phyloP scores from a whole-genome alignment of 2,888 invertebrate genomes.

The Cyaniris semiargus region DNA sequence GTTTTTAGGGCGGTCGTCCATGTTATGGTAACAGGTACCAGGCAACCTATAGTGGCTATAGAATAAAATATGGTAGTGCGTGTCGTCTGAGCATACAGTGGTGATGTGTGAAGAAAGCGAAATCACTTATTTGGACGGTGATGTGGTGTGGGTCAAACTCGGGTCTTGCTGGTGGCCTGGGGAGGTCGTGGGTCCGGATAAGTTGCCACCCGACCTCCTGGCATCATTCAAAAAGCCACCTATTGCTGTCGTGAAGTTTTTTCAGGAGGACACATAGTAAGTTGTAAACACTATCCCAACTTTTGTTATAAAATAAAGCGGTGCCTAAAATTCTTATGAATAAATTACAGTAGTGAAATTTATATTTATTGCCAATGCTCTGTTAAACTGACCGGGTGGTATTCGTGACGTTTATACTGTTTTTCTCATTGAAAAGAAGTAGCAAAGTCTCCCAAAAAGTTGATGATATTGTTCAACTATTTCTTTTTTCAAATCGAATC shows the following conservation, averaged over 20 bases:
- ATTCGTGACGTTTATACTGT: neutral
- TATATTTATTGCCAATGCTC: neutral
- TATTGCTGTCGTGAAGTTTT: constrained; percentile 91
- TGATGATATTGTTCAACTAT: no score
- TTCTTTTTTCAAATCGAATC: no score
- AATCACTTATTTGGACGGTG: constrained; percentile 85
- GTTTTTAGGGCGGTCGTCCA: constrained; percentile 40
- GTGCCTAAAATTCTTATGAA: neutral
- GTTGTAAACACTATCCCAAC: constrained; percentile 47
- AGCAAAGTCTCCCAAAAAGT: neutral
- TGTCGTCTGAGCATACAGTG: constrained; percentile 67
- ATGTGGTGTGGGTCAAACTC: constrained; percentile 92
- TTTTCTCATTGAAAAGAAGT: neutral
- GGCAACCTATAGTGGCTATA: constrained; percentile 59
- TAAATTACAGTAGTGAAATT: neutral
- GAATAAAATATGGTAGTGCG: constrained; percentile 75
- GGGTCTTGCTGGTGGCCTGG: constrained; percentile 93
- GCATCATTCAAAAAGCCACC: constrained; percentile 84
- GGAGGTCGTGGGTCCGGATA: constrained; percentile 83
- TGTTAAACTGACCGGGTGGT: neutral
- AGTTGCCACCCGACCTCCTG: constrained; percentile 84
- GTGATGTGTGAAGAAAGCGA: constrained; percentile 86
- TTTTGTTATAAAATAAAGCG: neutral
- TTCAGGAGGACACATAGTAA: constrained; percentile 91
- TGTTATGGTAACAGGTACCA: constrained; percentile 61